Evolutionary conservation across 2,888 invertebrate genomes (phyloP), one percentile per base, ranked within the genome.

Genomic region (Drosophila formosana): DNA sequence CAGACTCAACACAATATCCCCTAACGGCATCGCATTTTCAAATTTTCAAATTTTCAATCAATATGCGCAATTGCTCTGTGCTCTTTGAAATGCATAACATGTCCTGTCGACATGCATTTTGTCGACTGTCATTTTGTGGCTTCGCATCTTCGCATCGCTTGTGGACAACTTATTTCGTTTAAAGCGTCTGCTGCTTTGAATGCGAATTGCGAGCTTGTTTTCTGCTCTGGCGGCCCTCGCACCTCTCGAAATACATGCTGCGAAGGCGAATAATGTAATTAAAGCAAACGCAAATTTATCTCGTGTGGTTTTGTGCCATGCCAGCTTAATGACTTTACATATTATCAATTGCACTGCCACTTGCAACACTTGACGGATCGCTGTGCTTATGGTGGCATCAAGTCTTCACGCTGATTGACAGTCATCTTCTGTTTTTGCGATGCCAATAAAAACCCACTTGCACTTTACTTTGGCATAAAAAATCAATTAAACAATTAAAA

Each of bases 341-440:
- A 51, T 57, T 50, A 61, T 62, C 72, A 72, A 72, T 77, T 67
- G 50, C 37, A 37, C 26, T 25, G 72, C 56, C 58, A 57, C 47
- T 46, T 53, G 41, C 39, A 53, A 46, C 28, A 46, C 28, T 53
- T 64, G 39, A 61, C 50, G 46, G 39, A 78, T 62, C 55, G 58
- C 47, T 65, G 52, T 30, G 26, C 53, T 53, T 57, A 18, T 9
- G 32, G 45, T 56, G 75, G 55, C 73, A 50, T 43, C 30, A 50
- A 47, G 32, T 32, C 11, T 34, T 34, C 4, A 37, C 37, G 37
- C n/a, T 37, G 37, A 37, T 37, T 37, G 37, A n/a, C 37, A 11
- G 37, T 37, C 37, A 37, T 37, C 32, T 18, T 37, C 37, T 13
- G 34, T 11, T 34, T 41, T 41, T 41, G 18, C 18, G 13, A 9